Evolutionary conservation across 1,140 invertebrate species (phyloP).

Genomic region (Dinoponera quadriceps): DNA sequence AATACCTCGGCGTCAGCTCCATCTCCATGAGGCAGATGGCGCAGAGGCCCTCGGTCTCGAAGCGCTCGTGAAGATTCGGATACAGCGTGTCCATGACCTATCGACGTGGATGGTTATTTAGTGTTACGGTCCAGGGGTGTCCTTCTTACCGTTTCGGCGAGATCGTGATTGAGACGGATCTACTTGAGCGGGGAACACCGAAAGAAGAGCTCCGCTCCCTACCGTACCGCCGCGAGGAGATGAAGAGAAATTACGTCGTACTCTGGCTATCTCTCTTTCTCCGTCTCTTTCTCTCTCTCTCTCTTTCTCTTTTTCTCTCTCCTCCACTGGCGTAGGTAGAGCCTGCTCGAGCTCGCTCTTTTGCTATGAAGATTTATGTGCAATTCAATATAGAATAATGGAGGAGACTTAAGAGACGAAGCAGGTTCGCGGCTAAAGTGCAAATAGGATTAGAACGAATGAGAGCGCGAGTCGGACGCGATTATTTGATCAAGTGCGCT

Average conservation of each 20-base stretch:
- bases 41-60: constrained; percentile 76
- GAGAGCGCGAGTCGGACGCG: constrained; percentile 5
- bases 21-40: constrained; percentile 80
- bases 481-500: constrained; percentile 46
- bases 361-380: constrained; percentile 57
- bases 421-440: constrained; percentile 29
- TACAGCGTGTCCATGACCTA: constrained; percentile 75
- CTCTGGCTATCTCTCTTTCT: not conserved
- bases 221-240: constrained; percentile 6
- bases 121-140: not conserved
- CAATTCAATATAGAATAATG: constrained; percentile 59
- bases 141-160: constrained; percentile 2
- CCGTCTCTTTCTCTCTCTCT: no score
- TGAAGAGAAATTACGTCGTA: constrained; percentile 57
- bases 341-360: constrained; percentile 17
- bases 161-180: constrained; percentile 48
- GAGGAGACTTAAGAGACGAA: constrained; percentile 40
- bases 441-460: constrained; percentile 36
- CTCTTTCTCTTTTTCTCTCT: not conserved
- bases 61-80: constrained; percentile 77
- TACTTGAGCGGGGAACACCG: constrained; percentile 12
- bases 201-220: constrained; percentile 2
- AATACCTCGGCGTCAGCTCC: constrained; percentile 70
- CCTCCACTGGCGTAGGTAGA: not conserved
- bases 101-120: constrained; percentile 21